Percentiles rank a stretch among this genome's conserved stretches.
Evolutionary conservation across 2,888 invertebrate genomes (phyloP).

Genomic region (Apamea monoglypha): DNA sequence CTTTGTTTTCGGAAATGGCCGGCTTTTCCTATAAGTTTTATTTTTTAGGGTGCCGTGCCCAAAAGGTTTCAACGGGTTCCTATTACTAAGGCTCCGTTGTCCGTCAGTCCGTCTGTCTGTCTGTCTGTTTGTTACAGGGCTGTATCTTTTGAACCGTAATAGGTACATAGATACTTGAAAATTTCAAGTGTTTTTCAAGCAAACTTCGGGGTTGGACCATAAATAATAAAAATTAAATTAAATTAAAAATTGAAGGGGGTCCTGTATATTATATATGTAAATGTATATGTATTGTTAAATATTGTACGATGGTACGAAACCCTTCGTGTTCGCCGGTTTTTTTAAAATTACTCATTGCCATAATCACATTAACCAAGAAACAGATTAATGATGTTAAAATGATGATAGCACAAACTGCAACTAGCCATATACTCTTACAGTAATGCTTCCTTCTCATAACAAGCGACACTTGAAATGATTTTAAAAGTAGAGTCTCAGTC

Average conservation of each 20-base stretch:
- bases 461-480: slow-evolving; percentile 20
- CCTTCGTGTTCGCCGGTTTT: background rate
- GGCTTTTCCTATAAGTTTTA: background rate
- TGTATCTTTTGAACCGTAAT: no score
- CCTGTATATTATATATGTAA: no score
- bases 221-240: background rate
- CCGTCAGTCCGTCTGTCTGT: no score
- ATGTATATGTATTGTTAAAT: background rate
- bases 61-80: no score
- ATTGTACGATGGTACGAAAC: background rate
- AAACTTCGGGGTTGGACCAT: no score
- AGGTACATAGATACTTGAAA: no score
- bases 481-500: slow-evolving; percentile 24
- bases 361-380: background rate
- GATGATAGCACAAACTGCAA: background rate
- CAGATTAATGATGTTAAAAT: background rate
- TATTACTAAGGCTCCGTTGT: no score
- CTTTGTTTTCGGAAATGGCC: background rate
- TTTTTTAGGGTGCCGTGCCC: background rate
- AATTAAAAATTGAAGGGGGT: background rate
- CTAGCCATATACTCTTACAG: background rate
- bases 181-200: no score
- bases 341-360: background rate
- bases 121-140: no score
- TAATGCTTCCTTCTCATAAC: background rate